Conservation (phyloP, 1,140 invertebrate species). For the Drosophila teissieri region DNA sequence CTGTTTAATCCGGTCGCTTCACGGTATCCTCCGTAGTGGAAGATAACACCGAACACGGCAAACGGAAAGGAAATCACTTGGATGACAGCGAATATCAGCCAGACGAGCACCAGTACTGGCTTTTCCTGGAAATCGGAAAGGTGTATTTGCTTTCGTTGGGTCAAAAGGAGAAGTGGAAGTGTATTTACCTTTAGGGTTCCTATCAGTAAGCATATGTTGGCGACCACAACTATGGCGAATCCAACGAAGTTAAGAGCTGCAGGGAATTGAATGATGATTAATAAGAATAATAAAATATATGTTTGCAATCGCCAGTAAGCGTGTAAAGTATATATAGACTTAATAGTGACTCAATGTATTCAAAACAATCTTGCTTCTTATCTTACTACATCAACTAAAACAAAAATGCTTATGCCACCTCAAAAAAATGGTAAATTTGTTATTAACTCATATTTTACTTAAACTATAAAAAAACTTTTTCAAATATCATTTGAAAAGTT, state of each 20-base stretch:
- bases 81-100: constrained; percentile 59
- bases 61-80: constrained; percentile 61
- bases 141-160: too few relatives aligned
- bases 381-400: too few relatives aligned
- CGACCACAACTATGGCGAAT: constrained; percentile 46
- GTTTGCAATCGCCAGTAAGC: too few relatives aligned
- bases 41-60: constrained; percentile 65
- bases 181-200: constrained; percentile 57
- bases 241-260: constrained; percentile 56
- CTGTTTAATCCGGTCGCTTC: constrained; percentile 48
- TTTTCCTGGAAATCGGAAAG: constrained; percentile 43
- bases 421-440: too few relatives aligned
- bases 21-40: constrained; percentile 70
- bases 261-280: background rate
- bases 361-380: too few relatives aligned
- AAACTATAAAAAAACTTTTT: too few relatives aligned
- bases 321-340: too few relatives aligned
- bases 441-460: too few relatives aligned
- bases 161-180: background rate
- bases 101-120: constrained; percentile 41
- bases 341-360: too few relatives aligned
- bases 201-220: constrained; percentile 58
- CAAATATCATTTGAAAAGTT: too few relatives aligned
- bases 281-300: background rate
- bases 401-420: too few relatives aligned